Percentiles rank a stretch among this genome's conserved stretches.
These are phyloP conservation scores for Sylvilagus bachmani DNA, from an alignment of 2,113 vertebrate genomes.

Conservation along the genomic window DNA sequence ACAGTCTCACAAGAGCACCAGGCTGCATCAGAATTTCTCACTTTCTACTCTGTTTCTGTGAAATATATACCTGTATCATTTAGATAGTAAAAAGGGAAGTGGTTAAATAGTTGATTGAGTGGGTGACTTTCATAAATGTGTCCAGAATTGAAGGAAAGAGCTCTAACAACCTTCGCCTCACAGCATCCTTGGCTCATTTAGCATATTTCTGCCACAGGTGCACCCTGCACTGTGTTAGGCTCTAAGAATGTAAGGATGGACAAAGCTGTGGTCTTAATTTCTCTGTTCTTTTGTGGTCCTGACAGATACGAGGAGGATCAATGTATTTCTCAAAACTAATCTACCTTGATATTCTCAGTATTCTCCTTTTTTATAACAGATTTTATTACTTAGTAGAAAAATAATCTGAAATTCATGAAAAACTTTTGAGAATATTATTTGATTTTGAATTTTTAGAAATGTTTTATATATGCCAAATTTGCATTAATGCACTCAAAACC, in stretches of 20 bases:
- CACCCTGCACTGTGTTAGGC: too few species aligned
- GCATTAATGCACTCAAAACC: background rate
- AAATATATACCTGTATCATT: background rate
- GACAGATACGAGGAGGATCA: background rate
- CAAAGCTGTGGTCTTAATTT: background rate
- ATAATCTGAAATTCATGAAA: background rate
- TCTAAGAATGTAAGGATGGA: background rate
- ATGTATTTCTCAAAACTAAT: background rate
- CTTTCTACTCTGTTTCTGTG: background rate
- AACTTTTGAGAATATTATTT: background rate
- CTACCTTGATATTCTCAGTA: background rate
- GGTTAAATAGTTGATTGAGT: background rate
- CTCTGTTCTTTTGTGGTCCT: background rate
- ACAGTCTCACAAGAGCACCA: background rate
- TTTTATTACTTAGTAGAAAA: background rate
- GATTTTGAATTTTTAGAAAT: slow-evolving; percentile 4
- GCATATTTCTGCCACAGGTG: background rate
- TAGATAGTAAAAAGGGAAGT: background rate
- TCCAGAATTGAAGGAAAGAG: background rate
- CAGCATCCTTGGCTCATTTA: background rate
- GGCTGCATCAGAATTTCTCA: background rate
- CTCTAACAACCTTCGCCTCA: too few species aligned
- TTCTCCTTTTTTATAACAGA: background rate
- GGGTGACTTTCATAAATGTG: background rate
- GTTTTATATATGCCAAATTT: background rate